phyloP scores from a whole-genome alignment of 2,797 vertebrate genomes.

The Dermochelys coriacea region DNA sequence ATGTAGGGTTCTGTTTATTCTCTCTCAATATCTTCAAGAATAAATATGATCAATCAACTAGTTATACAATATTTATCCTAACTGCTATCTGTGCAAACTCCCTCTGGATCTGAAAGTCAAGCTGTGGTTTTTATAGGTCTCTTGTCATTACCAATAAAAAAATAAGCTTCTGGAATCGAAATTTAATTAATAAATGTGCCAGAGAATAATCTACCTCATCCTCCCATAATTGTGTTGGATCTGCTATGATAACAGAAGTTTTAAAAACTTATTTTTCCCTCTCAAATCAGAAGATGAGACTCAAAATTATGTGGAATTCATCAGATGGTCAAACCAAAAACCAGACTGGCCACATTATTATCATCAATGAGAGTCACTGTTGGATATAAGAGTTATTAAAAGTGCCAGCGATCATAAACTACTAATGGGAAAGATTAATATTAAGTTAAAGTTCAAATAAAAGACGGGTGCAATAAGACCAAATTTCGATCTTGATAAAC shows the following conservation, averaged over 20 bases:
- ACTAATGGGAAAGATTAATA: background rate
- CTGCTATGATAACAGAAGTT: background rate
- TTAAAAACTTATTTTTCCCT: background rate
- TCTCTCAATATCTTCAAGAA: background rate
- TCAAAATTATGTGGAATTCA: background rate
- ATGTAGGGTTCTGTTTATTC: background rate
- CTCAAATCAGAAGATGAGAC: background rate
- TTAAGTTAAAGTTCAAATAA: background rate
- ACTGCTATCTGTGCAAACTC: background rate
- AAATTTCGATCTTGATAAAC: background rate
- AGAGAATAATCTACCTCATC: background rate
- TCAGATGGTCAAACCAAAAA: background rate
- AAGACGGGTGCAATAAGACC: background rate
- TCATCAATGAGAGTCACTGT: background rate
- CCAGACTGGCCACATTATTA: background rate
- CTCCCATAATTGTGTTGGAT: background rate
- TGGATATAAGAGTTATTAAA: background rate
- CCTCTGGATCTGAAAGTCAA: background rate
- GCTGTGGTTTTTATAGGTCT: background rate
- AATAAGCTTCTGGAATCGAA: background rate
- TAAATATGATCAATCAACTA: background rate
- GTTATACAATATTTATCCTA: background rate
- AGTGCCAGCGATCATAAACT: background rate
- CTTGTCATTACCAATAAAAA: background rate
- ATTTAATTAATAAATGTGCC: background rate